Conservation (phyloP, 2,113 vertebrate genomes). For the Hippocampus comes region DNA sequence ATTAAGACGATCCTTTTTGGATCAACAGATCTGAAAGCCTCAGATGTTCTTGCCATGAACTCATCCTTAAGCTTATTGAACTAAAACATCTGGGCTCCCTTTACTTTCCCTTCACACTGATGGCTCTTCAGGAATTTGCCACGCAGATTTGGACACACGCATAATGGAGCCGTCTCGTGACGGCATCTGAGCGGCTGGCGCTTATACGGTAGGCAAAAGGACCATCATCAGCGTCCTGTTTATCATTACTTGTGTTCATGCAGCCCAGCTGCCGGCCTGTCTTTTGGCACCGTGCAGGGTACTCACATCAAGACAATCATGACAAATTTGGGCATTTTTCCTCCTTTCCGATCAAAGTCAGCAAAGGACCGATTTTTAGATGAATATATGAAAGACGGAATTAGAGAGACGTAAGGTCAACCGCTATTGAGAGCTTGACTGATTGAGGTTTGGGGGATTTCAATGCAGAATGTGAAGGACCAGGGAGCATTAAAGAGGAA, state of each 20-base stretch:
- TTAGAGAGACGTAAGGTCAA: no score
- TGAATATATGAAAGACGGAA: no score
- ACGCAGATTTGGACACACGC: slow-evolving; percentile 3
- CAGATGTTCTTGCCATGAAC: slow-evolving; percentile 57
- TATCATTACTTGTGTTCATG: slow-evolving; percentile 50
- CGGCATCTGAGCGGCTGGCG: slow-evolving; percentile 33
- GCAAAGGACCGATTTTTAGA: no score
- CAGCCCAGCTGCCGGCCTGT: not conserved
- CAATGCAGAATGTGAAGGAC: no score
- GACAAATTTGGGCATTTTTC: no score
- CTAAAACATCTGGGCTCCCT: slow-evolving; percentile 57
- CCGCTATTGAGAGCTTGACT: no score
- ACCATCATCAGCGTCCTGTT: slow-evolving; percentile 16
- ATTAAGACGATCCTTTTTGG: slow-evolving; percentile 43
- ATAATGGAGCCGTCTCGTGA: slow-evolving; percentile 10
- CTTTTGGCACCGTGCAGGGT: not conserved
- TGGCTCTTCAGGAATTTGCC: slow-evolving; percentile 31
- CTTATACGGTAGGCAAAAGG: not conserved
- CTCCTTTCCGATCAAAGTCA: no score
- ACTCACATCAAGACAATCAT: not conserved
- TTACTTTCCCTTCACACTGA: slow-evolving; percentile 34
- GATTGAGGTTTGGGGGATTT: no score
- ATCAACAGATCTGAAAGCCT: slow-evolving; percentile 42
- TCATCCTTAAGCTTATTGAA: slow-evolving; percentile 52
- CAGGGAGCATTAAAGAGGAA: no score